Evolutionary conservation across 2,888 invertebrate species (phyloP).

Genomic region (Omphaloscelis lunosa): DNA sequence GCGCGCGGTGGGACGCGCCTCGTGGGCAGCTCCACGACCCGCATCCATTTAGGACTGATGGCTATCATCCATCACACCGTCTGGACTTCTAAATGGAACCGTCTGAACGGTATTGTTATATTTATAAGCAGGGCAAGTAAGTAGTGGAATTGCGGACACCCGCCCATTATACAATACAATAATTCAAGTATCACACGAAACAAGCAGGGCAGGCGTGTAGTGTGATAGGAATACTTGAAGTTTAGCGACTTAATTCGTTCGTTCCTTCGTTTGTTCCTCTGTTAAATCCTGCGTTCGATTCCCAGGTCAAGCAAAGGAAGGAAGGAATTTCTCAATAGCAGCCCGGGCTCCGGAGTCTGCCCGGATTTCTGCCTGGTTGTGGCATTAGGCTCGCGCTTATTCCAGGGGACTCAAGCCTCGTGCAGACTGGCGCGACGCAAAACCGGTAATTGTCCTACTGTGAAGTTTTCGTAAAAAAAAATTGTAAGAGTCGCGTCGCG

Average conservation of each 20-base stretch:
- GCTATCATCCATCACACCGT: constrained; percentile 1
- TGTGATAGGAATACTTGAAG: not conserved
- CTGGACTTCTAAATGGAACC: not conserved
- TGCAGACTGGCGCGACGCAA: too few species aligned
- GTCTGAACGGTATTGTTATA: not conserved
- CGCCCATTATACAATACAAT: not conserved
- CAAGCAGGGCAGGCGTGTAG: not conserved
- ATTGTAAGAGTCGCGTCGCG: too few species aligned
- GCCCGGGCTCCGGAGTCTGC: not conserved
- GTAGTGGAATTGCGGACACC: not conserved
- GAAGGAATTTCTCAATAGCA: too few species aligned
- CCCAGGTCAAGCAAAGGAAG: too few species aligned
- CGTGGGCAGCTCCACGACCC: not conserved
- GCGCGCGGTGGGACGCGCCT: not conserved
- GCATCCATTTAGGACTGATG: not conserved
- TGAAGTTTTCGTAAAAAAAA: too few species aligned
- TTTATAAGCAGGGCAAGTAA: not conserved
- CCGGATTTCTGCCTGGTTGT: not conserved
- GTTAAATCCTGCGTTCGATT: too few species aligned
- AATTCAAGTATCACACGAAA: too few species aligned
- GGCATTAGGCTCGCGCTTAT: not conserved
- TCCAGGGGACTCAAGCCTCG: too few species aligned
- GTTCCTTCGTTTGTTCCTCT: too few species aligned
- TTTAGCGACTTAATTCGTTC: not conserved
- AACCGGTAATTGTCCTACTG: too few species aligned